phyloP scores from a whole-genome alignment of 2,888 invertebrate species.

The Tipula unca region DNA sequence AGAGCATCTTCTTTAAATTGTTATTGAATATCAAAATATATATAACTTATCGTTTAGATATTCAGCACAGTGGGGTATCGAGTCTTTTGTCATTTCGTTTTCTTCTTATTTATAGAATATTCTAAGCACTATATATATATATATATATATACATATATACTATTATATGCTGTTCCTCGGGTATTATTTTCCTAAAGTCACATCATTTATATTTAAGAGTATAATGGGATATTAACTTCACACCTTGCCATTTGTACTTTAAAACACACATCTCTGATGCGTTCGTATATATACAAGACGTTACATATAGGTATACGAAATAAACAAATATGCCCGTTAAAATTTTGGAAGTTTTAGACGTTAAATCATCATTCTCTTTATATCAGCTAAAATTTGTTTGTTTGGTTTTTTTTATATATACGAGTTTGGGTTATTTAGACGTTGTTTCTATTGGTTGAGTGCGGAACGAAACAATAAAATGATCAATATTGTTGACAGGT shows the following conservation, averaged over 20 bases:
- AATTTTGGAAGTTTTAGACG: background rate
- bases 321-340: background rate
- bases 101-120: background rate
- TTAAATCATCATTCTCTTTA: background rate
- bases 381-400: background rate
- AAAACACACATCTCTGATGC: background rate
- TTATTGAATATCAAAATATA: background rate
- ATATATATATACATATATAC: too few relatives aligned
- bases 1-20: background rate
- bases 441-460: too few relatives aligned
- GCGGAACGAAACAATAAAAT: background rate
- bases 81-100: background rate
- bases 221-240: background rate
- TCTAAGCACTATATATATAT: background rate
- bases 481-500: background rate
- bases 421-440: background rate
- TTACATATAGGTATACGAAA: background rate
- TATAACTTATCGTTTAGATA: background rate
- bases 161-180: background rate
- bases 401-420: background rate
- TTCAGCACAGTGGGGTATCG: background rate
- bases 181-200: background rate
- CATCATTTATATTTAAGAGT: background rate
- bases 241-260: background rate
- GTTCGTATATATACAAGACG: background rate